These are phyloP conservation scores for Sprattus sprattus DNA, from an alignment of 2,113 vertebrate genomes.

Conservation along the genomic window DNA sequence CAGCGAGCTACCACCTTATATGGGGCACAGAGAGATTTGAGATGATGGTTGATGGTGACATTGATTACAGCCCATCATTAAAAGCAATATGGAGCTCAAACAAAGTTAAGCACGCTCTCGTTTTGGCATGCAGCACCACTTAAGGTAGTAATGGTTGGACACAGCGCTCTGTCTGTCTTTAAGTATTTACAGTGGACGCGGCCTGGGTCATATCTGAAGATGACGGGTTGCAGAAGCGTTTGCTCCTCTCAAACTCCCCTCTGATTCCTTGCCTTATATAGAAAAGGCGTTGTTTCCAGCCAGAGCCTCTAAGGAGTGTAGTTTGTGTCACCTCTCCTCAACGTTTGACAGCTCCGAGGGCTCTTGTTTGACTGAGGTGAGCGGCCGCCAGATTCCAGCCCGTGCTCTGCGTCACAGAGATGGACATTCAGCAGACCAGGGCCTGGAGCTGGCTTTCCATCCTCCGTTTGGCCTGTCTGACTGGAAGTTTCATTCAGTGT, in stretches of 20 bases:
- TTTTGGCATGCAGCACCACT: background rate
- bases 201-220: slow-evolving; percentile 52
- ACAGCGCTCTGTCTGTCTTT: slow-evolving; percentile 40
- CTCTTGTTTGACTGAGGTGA: slow-evolving; percentile 73
- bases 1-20: background rate
- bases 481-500: slow-evolving; percentile 25
- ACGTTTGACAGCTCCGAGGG: slow-evolving; percentile 62
- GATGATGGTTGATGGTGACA: background rate
- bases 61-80: background rate
- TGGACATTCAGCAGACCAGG: slow-evolving; percentile 53
- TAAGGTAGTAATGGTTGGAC: slow-evolving; percentile 49
- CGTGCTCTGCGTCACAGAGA: slow-evolving; percentile 53
- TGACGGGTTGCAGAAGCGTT: slow-evolving; percentile 60
- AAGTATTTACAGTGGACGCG: slow-evolving; percentile 42
- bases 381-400: slow-evolving; percentile 60
- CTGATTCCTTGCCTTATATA: slow-evolving; percentile 69
- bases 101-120: slow-evolving; percentile 43
- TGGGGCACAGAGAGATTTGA: background rate
- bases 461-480: background rate
- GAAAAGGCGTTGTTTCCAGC: slow-evolving; percentile 51
- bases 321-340: slow-evolving; percentile 55
- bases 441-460: slow-evolving; percentile 27
- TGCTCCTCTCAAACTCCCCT: slow-evolving; percentile 35
- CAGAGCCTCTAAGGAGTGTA: slow-evolving; percentile 65
- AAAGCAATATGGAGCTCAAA: slow-evolving; percentile 49